Base-by-base conservation (phyloP, 2,113 vertebrate genomes). In the Syngnathus floridae region DNA sequence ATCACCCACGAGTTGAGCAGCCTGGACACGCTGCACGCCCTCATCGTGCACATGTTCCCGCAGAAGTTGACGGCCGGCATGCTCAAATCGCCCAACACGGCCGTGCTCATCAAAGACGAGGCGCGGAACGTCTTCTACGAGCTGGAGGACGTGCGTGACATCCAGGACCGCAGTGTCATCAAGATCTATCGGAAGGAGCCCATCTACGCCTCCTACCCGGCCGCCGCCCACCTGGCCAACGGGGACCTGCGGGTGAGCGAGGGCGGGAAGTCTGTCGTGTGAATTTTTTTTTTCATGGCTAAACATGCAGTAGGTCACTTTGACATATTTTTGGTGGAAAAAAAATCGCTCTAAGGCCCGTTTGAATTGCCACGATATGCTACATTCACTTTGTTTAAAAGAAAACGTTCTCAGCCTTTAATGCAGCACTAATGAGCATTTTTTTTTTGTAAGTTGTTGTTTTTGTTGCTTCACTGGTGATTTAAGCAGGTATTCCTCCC, bases 1-100 rank as follows among this genome's bases (percentile, higher is more conserved):
- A 97, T 99, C 88, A 98, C 97, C 48, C 97, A 99, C 9, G 97
- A 98, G 91, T 91, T 99, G 86, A 97, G 92, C 93, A 98, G 95
- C 91, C 88, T 98, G 92, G 97, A 99, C 88, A 99, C 97, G 14
- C 89, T 99, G 82, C 95, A 98, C 31, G 94, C 97, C 5, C 96
- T 99, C 87, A 95, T 99, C 36, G 94, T 95, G 55, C 97, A 98
- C 93, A 99, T 99, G 95, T 99, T 98, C 90, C 96, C 96, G 48
- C 97, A 99, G 90, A 99, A 98, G 90, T 90, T 99, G 82, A 98
- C 97, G 22, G 95, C 96, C 74, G 95, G 95, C 52, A 97, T 99
- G 97, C 92, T 99, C 14, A 99, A 98, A 78, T 98, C 96, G 1
- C 91, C 95, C 82, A 98, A 98, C 90, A 98, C 96, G 0, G 97